A percentile compares a stretch with the other conserved stretches of the same genome.
phyloP scores from a whole-genome alignment of 2,113 vertebrate species.

The Oxyura jamaicensis region DNA sequence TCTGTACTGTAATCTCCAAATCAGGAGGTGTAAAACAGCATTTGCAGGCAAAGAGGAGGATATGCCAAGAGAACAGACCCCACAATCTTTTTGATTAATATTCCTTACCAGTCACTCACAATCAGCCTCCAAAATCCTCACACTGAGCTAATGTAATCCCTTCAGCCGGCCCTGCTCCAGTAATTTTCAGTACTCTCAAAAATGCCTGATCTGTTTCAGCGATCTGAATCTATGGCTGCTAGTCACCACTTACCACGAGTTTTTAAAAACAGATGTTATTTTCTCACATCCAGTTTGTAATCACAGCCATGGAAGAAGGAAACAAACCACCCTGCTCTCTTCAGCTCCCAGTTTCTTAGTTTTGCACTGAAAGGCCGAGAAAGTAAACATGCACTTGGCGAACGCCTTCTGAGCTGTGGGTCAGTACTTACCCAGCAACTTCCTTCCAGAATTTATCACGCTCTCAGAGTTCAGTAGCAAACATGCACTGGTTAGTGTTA shows the following conservation, averaged over 20 bases:
- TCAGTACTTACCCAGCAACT: conserved; percentile 13
- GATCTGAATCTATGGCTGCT: not conserved
- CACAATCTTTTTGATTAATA: not conserved
- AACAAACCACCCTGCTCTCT: not conserved
- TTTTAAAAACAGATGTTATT: not conserved
- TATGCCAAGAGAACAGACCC: not conserved
- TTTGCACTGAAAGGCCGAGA: not conserved
- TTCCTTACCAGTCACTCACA: not conserved
- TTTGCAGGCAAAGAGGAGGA: not conserved
- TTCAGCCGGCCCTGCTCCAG: not conserved
- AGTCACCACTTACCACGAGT: not conserved
- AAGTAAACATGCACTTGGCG: not conserved
- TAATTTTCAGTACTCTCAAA: not conserved
- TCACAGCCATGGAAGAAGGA: not conserved
- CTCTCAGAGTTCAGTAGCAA: not conserved
- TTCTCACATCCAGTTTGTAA: not conserved
- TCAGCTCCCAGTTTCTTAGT: not conserved
- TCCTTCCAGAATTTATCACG: conserved; percentile 6
- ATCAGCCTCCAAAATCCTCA: not conserved
- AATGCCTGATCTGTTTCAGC: not conserved
- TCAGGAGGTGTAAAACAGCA: not conserved
- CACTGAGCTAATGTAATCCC: not conserved
- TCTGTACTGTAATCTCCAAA: not conserved
- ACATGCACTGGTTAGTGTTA: not conserved
- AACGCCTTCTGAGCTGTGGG: not conserved